These are phyloP conservation scores for Notiomystis cincta DNA, from an alignment of 2,113 vertebrate genomes.

Conservation along the genomic window DNA sequence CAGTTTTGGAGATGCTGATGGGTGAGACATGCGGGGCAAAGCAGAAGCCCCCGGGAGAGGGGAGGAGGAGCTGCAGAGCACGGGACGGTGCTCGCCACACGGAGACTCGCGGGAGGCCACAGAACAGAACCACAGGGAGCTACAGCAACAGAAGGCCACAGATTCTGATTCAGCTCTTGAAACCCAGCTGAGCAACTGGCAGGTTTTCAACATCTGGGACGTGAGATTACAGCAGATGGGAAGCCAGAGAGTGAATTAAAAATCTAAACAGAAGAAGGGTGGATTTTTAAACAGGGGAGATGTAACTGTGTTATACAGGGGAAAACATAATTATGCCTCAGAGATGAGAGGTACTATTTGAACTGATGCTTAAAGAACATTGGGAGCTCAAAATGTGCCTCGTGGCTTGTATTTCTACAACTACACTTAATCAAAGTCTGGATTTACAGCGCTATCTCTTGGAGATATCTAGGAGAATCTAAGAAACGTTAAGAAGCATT, in stretches of 20 bases:
- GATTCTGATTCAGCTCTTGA: slow-evolving; percentile 12
- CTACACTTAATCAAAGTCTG: not conserved
- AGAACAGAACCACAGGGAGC: not conserved
- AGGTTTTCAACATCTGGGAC: slow-evolving; percentile 34
- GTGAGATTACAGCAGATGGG: not conserved
- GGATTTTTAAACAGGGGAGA: not conserved
- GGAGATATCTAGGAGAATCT: not conserved
- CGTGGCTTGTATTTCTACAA: not conserved
- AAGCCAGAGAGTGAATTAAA: not conserved
- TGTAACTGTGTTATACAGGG: not conserved
- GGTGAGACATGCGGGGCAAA: slow-evolving; percentile 7
- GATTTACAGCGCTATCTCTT: not conserved
- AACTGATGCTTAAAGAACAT: not conserved
- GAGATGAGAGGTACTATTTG: not conserved
- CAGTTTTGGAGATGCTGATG: not conserved
- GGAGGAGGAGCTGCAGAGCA: not conserved
- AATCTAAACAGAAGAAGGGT: not conserved
- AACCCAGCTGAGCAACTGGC: slow-evolving; percentile 39
- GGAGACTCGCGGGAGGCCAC: not conserved
- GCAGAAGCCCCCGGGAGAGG: not conserved
- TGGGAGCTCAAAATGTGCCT: not conserved
- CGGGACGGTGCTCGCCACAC: not conserved
- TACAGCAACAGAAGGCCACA: not conserved
- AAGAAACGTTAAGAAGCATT: not conserved
- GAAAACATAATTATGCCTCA: not conserved